Evolutionary conservation across 2,797 vertebrate genomes (phyloP).

Genomic region (Iguana delicatissima): DNA sequence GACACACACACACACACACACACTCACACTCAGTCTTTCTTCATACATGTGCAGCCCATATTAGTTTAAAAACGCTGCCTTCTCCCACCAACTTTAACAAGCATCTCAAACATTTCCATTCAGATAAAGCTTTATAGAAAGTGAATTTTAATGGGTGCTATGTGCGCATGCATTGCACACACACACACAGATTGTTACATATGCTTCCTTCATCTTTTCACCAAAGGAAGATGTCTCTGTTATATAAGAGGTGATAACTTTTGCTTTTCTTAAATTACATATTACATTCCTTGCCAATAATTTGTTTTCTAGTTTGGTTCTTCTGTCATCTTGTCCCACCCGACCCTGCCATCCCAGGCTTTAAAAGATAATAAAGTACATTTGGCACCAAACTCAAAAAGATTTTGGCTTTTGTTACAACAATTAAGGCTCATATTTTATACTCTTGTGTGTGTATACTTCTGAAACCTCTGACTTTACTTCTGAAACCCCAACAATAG

Average conservation of each 20-base stretch:
- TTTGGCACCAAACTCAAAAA: conserved; percentile 68
- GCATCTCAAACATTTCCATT: conserved; percentile 38
- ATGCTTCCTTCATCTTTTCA: conserved; percentile 39
- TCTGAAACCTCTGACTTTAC: background rate
- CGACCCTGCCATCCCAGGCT: conserved; percentile 30
- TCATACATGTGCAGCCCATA: conserved; percentile 62
- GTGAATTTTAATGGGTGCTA: conserved; percentile 17
- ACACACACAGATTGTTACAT: conserved; percentile 24
- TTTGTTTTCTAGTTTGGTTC: conserved; percentile 49
- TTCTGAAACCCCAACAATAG: conserved; percentile 60
- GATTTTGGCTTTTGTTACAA: conserved; percentile 72
- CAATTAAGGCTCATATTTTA: conserved; percentile 75
- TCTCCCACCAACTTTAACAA: conserved; percentile 2
- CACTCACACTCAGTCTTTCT: conserved; percentile 39
- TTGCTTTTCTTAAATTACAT: conserved; percentile 60
- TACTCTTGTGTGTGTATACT: conserved; percentile 36
- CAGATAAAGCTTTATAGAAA: conserved; percentile 42
- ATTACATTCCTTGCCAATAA: conserved; percentile 59
- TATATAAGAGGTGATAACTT: conserved; percentile 50
- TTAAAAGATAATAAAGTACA: conserved; percentile 47
- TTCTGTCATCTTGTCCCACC: conserved; percentile 44
- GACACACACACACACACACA: background rate
- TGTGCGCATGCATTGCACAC: background rate
- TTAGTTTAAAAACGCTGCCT: conserved; percentile 51
- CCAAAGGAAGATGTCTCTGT: conserved; percentile 34